Evolutionary conservation across 2,888 invertebrate genomes (phyloP).

Genomic region (Doris montereyensis): DNA sequence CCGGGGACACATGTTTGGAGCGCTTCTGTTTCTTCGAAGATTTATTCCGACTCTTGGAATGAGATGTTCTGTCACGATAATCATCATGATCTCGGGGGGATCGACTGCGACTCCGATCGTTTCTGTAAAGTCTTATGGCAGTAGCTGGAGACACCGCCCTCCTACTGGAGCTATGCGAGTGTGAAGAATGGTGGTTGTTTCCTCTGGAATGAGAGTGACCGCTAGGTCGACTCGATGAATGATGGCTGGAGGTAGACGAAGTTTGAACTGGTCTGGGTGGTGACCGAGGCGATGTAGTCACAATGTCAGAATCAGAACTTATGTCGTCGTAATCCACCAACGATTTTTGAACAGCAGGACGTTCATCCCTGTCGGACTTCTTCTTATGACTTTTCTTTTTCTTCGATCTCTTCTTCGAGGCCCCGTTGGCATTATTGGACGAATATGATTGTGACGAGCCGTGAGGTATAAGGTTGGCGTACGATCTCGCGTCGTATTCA

Average conservation of each 20-base stretch:
- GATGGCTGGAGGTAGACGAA: constrained; percentile 35
- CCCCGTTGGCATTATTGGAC: constrained; percentile 39
- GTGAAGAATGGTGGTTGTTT: background rate
- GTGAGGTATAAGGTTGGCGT: constrained; percentile 58
- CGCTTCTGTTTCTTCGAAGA: constrained; percentile 55
- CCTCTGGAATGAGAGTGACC: constrained; percentile 4
- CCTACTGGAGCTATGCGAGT: constrained; percentile 6
- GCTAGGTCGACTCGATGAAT: background rate
- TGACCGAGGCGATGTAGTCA: constrained; percentile 41
- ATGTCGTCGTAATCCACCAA: constrained; percentile 65
- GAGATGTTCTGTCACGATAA: constrained; percentile 48
- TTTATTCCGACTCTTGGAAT: constrained; percentile 43
- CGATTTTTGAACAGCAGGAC: constrained; percentile 49
- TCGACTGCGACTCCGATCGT: constrained; percentile 58
- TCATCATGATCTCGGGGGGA: constrained; percentile 56
- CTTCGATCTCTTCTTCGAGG: constrained; percentile 56
- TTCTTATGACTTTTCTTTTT: constrained; percentile 40
- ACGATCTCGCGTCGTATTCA: constrained; percentile 66
- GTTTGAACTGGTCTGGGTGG: constrained; percentile 40
- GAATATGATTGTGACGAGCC: constrained; percentile 22
- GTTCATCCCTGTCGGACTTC: constrained; percentile 37
- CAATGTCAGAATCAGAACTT: constrained; percentile 64
- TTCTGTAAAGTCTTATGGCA: constrained; percentile 21
- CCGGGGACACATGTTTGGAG: constrained; percentile 43
- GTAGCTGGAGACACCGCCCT: constrained; percentile 26